Percentiles rank a stretch among this genome's conserved stretches.
Conservation (phyloP, 1,140 invertebrate species). For the Lamellibrachia luymesi region DNA sequence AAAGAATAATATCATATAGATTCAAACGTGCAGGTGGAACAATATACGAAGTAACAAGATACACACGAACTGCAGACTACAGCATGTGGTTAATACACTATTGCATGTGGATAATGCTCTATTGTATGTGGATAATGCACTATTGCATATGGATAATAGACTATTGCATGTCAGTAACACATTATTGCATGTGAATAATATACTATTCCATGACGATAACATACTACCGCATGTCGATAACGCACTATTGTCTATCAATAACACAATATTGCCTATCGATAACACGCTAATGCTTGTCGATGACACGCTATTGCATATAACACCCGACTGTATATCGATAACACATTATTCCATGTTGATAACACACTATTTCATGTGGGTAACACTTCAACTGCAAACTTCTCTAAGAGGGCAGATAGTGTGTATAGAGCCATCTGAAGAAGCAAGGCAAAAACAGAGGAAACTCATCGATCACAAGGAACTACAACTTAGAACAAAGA, state of each 20-base stretch:
- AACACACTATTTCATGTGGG: neutral
- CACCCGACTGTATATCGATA: neutral
- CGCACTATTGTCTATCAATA: no score
- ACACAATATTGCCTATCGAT: no score
- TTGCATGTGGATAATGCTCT: neutral
- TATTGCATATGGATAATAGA: no score
- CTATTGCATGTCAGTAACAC: neutral
- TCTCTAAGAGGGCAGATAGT: neutral
- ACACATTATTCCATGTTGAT: neutral
- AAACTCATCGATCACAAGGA: neutral
- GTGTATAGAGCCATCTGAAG: no score
- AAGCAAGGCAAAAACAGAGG: neutral
- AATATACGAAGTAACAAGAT: no score
- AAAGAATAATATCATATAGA: no score
- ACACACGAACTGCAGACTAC: neutral
- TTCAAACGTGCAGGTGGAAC: no score
- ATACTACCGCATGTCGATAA: no score
- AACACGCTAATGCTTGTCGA: neutral
- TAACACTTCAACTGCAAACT: neutral
- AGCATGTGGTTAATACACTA: neutral
- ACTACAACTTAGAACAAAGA: neutral
- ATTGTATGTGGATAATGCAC: no score
- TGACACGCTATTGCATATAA: neutral
- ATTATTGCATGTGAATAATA: neutral
- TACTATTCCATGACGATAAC: neutral